Evolutionary conservation across 2,888 invertebrate genomes (phyloP).

Genomic region (Neocrepidodera transversa): DNA sequence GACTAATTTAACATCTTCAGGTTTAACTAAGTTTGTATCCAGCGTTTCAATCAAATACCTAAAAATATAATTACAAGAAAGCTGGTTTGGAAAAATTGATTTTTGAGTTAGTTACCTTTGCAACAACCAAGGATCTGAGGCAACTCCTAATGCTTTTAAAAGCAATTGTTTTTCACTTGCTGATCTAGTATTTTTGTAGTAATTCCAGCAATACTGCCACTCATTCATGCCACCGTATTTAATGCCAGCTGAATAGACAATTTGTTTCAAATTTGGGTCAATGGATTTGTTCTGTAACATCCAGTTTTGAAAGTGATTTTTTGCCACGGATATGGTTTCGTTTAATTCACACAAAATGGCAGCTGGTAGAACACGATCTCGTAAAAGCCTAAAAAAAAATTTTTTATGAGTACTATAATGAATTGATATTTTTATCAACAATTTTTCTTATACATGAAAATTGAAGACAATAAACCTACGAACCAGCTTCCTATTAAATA

Average conservation of each 20-base stretch:
- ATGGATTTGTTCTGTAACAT: constrained; percentile 70
- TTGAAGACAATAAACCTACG: too few species aligned
- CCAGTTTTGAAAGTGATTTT: constrained; percentile 75
- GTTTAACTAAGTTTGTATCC: constrained; percentile 72
- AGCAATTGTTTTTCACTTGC: constrained; percentile 77
- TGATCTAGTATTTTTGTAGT: constrained; percentile 70
- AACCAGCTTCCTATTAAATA: too few species aligned
- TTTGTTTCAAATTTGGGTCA: constrained; percentile 77
- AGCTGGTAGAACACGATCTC: constrained; percentile 74
- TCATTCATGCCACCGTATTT: constrained; percentile 73
- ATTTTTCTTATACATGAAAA: too few species aligned
- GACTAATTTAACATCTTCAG: constrained; percentile 75
- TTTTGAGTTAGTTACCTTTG: constrained; percentile 66
- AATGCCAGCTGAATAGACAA: constrained; percentile 72
- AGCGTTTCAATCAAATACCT: constrained; percentile 79
- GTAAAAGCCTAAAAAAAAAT: constrained; percentile 67
- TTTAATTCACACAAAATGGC: constrained; percentile 77
- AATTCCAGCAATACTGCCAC: constrained; percentile 80
- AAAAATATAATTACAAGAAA: constrained; percentile 46
- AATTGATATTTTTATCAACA: too few species aligned
- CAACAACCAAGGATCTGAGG: constrained; percentile 81
- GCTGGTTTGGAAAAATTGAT: too few species aligned
- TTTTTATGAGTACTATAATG: neutral
- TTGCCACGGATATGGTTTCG: constrained; percentile 73
- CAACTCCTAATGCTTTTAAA: constrained; percentile 73